Base-by-base conservation (phyloP, 2,797 vertebrate genomes). In the Sebastes elongatus region DNA sequence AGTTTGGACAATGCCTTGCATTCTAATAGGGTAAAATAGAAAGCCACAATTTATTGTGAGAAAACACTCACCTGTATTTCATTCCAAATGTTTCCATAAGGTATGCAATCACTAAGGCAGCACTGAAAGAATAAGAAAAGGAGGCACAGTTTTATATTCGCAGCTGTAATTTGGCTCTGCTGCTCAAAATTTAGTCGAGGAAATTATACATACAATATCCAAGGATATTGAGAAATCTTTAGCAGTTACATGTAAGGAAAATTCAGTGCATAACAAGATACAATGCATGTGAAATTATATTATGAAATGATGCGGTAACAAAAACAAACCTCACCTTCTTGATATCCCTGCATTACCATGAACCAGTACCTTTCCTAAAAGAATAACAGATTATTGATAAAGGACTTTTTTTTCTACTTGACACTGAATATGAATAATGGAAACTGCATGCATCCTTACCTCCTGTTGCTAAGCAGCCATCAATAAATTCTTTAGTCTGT, bases 61-160 rank as follows among this genome's bases (percentile, higher is more conserved):
- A 16, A 11, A 16, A 38, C 14, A 23, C 92, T 93, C 91, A 99
- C 99, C 98, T 99, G 96, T 99, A 99, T 90, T 99, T 99, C 93
- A 99, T 96, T 83, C 99, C 98, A 95, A 99, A 99, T 27, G 98
- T 99, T 96, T 99, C 99, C 98, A 99, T 99, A 91, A 99, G 97
- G 92, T 99, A 99, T 59, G 98, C 98, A 94, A 99, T 99, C 93
- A 99, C 98, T 93, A 94, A 93, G 88, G 93, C 94, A 86, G 94
- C 95, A 81, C 95, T 96, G 88, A 32, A 83, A 84, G 32, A 82
- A 76, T 10, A n/a, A 8, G 7, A 69, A 60, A 56, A 74, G 18
- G 5, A 64, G 4, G 63, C 1, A 30, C 32, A 32, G 20, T 23
- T 73, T 74, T 28, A 27, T 14, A 61, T 53, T 25, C 1, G 11